Evolutionary conservation across 2,888 invertebrate species (phyloP).

Genomic region (Seira sanloemensis): DNA sequence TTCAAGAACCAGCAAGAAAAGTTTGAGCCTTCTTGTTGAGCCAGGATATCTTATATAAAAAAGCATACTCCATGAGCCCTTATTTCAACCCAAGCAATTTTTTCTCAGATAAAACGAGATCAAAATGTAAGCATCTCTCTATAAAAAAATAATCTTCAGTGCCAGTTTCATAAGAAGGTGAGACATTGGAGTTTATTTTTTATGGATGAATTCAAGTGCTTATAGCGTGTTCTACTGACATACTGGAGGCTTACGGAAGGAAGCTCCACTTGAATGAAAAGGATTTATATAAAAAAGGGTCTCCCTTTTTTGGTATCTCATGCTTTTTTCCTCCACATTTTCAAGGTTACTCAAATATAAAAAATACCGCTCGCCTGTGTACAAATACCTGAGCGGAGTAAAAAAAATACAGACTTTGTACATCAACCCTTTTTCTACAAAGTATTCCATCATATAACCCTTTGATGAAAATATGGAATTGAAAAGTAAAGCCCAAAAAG

Average conservation of each 20-base stretch:
- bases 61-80: background rate
- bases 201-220: constrained; percentile 47
- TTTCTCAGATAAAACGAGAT: constrained; percentile 4
- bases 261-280: background rate
- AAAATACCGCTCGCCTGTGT: background rate
- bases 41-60: background rate
- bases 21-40: background rate
- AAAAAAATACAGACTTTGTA: too few relatives aligned
- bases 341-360: constrained; percentile 10
- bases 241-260: background rate
- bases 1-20: background rate
- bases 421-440: constrained; percentile 31
- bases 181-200: constrained; percentile 1
- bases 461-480: constrained; percentile 48
- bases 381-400: constrained; percentile 11
- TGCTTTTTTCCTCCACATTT: background rate
- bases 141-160: background rate
- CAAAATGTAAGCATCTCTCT: background rate
- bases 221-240: background rate
- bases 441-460: constrained; percentile 34
- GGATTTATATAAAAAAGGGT: constrained; percentile 15
- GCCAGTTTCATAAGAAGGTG: too few relatives aligned
- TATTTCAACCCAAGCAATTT: background rate
- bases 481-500: background rate
- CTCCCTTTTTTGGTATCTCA: background rate